phyloP scores from a whole-genome alignment of 2,113 vertebrate genomes.

The Campylomormyrus numenius region DNA sequence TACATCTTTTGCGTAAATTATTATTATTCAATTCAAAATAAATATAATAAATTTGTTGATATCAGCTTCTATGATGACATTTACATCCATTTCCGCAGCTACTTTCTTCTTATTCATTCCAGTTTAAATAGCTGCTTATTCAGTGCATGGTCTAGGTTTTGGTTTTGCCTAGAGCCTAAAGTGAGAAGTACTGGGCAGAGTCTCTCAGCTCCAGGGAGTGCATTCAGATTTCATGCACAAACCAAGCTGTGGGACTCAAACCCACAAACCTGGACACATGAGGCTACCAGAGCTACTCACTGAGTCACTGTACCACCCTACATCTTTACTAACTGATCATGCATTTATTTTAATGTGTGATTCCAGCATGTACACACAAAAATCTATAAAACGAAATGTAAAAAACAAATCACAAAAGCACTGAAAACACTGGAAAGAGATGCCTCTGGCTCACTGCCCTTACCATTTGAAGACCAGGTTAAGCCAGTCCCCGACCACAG shows the following conservation, averaged over 20 bases:
- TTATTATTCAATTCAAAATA: neutral
- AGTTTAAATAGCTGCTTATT: neutral
- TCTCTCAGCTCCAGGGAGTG: neutral
- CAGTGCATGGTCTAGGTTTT: neutral
- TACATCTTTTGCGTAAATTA: neutral
- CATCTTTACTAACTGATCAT: neutral
- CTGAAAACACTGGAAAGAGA: neutral
- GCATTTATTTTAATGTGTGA: neutral
- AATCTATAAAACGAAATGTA: neutral
- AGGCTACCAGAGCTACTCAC: neutral
- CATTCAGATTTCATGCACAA: neutral
- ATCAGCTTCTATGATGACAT: neutral
- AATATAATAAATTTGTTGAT: neutral
- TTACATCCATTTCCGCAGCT: neutral
- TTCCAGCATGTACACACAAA: neutral
- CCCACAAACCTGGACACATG: neutral
- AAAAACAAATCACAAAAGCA: neutral
- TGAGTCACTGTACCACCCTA: neutral
- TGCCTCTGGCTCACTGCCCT: slow-evolving; percentile 39
- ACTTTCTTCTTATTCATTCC: neutral
- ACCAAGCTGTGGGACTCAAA: neutral
- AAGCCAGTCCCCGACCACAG: slow-evolving; percentile 90
- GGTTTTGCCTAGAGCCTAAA: neutral
- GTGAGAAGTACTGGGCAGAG: neutral
- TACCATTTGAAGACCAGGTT: slow-evolving; percentile 95